Evolutionary conservation across 2,113 vertebrate genomes (phyloP).

Genomic region (Rhipidura dahli): DNA sequence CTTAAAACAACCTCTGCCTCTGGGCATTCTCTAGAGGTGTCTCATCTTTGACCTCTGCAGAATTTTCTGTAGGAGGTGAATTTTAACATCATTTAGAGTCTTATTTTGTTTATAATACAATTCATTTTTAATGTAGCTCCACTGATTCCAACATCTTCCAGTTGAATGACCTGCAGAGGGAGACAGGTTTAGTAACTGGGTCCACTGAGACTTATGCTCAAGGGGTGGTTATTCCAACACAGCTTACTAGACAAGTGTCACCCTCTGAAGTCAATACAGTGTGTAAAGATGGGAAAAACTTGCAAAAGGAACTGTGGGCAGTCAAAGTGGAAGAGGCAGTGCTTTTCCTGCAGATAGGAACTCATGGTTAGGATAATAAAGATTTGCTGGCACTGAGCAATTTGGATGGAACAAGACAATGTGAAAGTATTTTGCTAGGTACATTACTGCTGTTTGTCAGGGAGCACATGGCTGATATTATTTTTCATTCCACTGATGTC

Average conservation of each 20-base stretch:
- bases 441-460: not conserved
- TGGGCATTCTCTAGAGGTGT: not conserved
- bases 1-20: not conserved
- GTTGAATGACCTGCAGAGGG: not conserved
- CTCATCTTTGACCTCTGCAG: not conserved
- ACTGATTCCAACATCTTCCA: not conserved
- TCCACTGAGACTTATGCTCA: not conserved
- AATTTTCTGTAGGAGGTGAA: slow-evolving; percentile 11
- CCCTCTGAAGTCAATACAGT: not conserved
- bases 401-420: not conserved
- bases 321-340: not conserved
- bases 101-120: not conserved
- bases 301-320: not conserved
- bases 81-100: not conserved
- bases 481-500: not conserved
- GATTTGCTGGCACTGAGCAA: not conserved
- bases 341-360: not conserved
- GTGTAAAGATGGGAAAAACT: not conserved
- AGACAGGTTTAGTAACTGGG: not conserved
- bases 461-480: not conserved
- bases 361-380: not conserved
- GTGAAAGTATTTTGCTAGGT: not conserved
- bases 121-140: not conserved
- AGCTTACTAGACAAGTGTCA: not conserved
- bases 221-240: not conserved